Percentiles rank a stretch among this genome's conserved stretches.
Conservation (phyloP, 2,888 invertebrate genomes). For the Neoitamus cyanurus region DNA sequence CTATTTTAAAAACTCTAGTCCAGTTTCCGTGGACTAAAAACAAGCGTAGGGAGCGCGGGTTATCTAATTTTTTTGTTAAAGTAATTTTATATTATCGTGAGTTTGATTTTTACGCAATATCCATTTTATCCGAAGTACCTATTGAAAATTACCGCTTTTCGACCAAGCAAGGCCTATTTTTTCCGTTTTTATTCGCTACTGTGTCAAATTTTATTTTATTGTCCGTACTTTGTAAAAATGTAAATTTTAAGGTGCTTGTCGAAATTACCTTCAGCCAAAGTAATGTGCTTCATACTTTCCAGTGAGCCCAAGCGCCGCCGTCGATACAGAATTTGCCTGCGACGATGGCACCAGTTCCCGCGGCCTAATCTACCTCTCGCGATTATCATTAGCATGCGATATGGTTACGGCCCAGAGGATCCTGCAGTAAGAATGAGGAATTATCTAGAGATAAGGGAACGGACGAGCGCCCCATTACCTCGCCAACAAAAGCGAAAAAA, state of each 20-base stretch:
- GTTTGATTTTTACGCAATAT: too few relatives aligned
- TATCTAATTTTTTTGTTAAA: too few relatives aligned
- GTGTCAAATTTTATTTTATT: too few relatives aligned
- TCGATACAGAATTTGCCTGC: background rate
- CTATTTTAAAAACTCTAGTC: too few relatives aligned
- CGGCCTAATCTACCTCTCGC: background rate
- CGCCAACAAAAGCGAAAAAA: background rate
- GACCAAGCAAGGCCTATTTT: too few relatives aligned
- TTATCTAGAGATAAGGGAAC: background rate
- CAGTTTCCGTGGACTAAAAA: too few relatives aligned
- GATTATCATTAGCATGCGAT: slow-evolving; percentile 22
- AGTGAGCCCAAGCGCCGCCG: background rate
- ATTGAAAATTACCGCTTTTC: too few relatives aligned
- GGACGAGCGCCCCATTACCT: slow-evolving; percentile 4
- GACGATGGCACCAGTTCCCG: background rate
- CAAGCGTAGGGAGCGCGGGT: too few relatives aligned
- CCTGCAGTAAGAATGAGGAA: background rate
- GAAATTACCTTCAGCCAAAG: background rate
- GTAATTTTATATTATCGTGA: too few relatives aligned
- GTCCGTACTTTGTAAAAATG: background rate
- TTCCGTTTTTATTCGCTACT: too few relatives aligned
- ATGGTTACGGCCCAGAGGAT: slow-evolving; percentile 21
- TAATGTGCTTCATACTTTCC: background rate
- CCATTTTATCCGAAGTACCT: too few relatives aligned
- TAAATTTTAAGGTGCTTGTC: background rate